Percentiles rank a stretch among this genome's conserved stretches.
Evolutionary conservation across 2,888 invertebrate genomes (phyloP).

Genomic region (Metalampra italica): DNA sequence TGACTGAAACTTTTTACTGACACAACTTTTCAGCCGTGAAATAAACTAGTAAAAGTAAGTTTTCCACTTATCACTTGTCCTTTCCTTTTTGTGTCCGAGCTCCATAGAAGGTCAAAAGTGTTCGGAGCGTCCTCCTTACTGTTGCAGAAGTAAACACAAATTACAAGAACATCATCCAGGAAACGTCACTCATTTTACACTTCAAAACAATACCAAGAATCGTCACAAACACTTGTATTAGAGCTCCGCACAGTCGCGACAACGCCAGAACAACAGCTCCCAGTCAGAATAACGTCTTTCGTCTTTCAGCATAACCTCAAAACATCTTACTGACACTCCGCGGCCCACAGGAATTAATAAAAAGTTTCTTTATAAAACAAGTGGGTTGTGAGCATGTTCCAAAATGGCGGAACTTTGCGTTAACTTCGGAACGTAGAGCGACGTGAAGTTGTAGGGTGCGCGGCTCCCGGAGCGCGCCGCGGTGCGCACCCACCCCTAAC

Average conservation of each 20-base stretch:
- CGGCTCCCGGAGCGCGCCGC: conserved; percentile 53
- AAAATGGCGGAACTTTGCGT: conserved; percentile 80
- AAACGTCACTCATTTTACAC: conserved; percentile 65
- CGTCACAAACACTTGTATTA: conserved; percentile 54
- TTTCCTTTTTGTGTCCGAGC: conserved; percentile 36
- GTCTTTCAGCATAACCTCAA: conserved; percentile 73
- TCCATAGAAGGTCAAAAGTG: conserved; percentile 54
- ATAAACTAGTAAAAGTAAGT: conserved; percentile 59
- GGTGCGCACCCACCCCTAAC: conserved; percentile 66
- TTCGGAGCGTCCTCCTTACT: conserved; percentile 50
- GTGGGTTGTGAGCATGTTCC: conserved; percentile 80
- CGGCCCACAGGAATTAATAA: conserved; percentile 80
- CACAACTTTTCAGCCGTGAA: conserved; percentile 55
- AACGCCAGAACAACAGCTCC: conserved; percentile 44
- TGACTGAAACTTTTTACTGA: conserved; percentile 62
- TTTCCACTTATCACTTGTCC: conserved; percentile 53
- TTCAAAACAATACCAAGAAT: conserved; percentile 71
- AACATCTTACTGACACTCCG: conserved; percentile 78
- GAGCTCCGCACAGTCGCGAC: conserved; percentile 36
- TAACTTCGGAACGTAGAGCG: conserved; percentile 78
- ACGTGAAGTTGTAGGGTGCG: conserved; percentile 77
- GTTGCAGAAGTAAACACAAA: conserved; percentile 73
- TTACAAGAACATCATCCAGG: conserved; percentile 63
- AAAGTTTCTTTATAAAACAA: conserved; percentile 81
- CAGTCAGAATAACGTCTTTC: conserved; percentile 62